Conservation (phyloP, 2,888 invertebrate species). For the Cheilosia pagana region DNA sequence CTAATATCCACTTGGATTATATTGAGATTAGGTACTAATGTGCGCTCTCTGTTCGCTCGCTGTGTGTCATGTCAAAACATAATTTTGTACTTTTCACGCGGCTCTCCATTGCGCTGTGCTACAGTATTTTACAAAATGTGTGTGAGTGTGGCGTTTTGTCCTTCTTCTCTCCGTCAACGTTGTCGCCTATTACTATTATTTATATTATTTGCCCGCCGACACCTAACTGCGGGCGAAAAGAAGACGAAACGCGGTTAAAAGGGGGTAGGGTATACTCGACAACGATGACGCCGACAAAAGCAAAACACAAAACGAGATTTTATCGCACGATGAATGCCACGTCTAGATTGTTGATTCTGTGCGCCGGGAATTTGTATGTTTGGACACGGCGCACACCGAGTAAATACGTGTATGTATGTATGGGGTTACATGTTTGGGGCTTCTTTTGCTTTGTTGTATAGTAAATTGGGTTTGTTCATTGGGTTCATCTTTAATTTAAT, state of each 20-base stretch:
- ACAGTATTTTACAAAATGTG: background rate
- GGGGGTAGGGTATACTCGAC: constrained; percentile 6
- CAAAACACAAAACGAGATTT: constrained; percentile 59
- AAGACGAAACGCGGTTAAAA: constrained; percentile 47
- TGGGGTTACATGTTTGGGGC: constrained; percentile 49
- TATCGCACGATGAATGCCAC: constrained; percentile 71
- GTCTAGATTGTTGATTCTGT: constrained; percentile 73
- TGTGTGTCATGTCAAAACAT: constrained; percentile 72
- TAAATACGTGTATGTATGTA: constrained; percentile 2
- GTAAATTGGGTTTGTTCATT: constrained; percentile 61
- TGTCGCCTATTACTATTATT: constrained; percentile 47
- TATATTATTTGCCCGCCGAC: constrained; percentile 48
- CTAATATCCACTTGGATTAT: constrained; percentile 73
- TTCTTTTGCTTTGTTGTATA: constrained; percentile 19
- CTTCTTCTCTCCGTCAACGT: constrained; percentile 28
- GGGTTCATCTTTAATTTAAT: constrained; percentile 73
- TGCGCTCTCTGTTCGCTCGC: constrained; percentile 23
- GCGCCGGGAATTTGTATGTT: constrained; percentile 59
- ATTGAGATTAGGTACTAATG: constrained; percentile 71
- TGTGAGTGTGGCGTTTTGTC: constrained; percentile 15
- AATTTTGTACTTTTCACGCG: constrained; percentile 65
- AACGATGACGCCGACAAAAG: constrained; percentile 38
- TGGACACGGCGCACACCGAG: constrained; percentile 19
- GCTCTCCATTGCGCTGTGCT: background rate
- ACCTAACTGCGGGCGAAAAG: constrained; percentile 59